Evolutionary conservation across 1,140 invertebrate species (phyloP), one percentile per base, ranked within the genome.

Genomic region (Caenorhabditis briggsae): DNA sequence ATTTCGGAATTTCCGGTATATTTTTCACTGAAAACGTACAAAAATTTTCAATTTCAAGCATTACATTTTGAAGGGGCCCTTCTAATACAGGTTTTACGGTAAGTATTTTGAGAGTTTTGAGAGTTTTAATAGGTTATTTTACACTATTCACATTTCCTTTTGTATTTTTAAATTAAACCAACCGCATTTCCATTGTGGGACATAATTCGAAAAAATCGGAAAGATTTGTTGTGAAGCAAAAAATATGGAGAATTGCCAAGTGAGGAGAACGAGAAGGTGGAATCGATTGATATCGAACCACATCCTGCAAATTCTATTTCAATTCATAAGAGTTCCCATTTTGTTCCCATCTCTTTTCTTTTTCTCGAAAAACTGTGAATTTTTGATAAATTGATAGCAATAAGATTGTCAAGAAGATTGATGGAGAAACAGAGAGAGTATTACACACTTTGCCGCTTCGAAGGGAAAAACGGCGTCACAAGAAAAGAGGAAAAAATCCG

Each of bases 221-320:
- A 91, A 92, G 41, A 92, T 90, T 90, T 89, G 88, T 84, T 92
- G 91, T 8, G 88, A 86, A 18, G 90, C 91, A 41, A 92, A 92
- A 65, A 92, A 92, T 16, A 91, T 85, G 78, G 89, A 85, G 85
- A 92, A 92, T 58, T 92, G 91, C 91, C 91, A 92, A 53, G 90
- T 90, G 58, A 91, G 50, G 12, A 92, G 82, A 9, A 89, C 90
- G 59, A 90, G 78, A 41, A 86, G 43, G 55, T 92, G 91, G 82
- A 92, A 92, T 14, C 91, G 91, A 82, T 91, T 92, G 16, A 92
- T 88, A 58, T 91, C 82, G 83, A 91, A 91, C 23, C 91, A 84
- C 90, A 90, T 90, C 58, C 82, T 82, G 56, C n/a, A 84, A 59
- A 12, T 7, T 3, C 43, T 9, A 61, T 11, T 61, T 25, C 8